Percentiles rank a stretch among this genome's conserved stretches.
Evolutionary conservation across 2,888 invertebrate genomes (phyloP).

Genomic region (Sussaba pulchella): DNA sequence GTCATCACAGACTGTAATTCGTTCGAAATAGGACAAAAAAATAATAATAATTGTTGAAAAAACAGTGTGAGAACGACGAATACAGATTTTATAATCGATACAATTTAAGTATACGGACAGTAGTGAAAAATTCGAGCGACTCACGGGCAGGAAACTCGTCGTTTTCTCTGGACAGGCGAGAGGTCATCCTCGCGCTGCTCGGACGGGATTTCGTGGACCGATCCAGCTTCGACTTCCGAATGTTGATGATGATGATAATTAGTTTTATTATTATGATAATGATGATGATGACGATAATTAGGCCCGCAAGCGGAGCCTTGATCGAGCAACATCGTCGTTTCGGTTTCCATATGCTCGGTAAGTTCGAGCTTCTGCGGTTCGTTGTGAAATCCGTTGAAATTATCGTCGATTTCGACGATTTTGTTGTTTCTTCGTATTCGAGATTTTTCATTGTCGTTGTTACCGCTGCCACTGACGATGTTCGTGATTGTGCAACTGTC

Average conservation of each 20-base stretch:
- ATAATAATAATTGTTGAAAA: too few relatives aligned
- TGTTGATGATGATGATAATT: slow-evolving; percentile 76
- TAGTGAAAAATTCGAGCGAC: slow-evolving; percentile 73
- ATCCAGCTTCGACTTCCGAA: slow-evolving; percentile 63
- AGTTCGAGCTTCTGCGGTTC: background rate
- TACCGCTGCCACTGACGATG: slow-evolving; percentile 59
- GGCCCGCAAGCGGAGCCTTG: slow-evolving; percentile 70
- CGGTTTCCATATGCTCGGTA: slow-evolving; percentile 15
- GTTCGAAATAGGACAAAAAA: too few relatives aligned
- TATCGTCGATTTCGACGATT: slow-evolving; percentile 26
- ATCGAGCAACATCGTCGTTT: slow-evolving; percentile 61
- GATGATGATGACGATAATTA: slow-evolving; percentile 75
- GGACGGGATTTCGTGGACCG: slow-evolving; percentile 55
- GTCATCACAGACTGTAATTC: too few relatives aligned
- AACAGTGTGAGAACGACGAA: too few relatives aligned
- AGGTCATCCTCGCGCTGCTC: slow-evolving; percentile 72
- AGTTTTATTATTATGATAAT: slow-evolving; percentile 74
- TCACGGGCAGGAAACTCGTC: slow-evolving; percentile 86
- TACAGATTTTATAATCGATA: too few relatives aligned
- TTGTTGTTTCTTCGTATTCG: slow-evolving; percentile 13
- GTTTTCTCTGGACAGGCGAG: slow-evolving; percentile 81
- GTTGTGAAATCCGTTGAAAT: slow-evolving; percentile 51
- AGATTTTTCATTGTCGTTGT: slow-evolving; percentile 56
- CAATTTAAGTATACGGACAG: too few relatives aligned
- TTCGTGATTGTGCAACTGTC: slow-evolving; percentile 7